Evolutionary conservation across 2,888 invertebrate genomes (phyloP), one percentile per base, ranked within the genome.

Genomic region (Phortica okadai): DNA sequence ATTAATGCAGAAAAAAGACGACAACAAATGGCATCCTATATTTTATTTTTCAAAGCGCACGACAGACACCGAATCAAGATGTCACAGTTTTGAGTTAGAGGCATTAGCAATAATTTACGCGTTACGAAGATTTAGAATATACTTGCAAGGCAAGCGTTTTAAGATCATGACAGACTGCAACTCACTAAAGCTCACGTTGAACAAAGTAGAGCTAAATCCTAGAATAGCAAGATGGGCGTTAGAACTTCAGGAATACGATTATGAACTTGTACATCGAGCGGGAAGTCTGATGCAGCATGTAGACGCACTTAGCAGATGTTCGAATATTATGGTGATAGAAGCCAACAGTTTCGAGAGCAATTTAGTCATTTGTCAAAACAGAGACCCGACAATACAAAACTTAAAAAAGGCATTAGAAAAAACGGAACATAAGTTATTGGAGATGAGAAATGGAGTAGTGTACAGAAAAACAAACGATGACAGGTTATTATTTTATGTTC

Each of bases 221-320:
- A n/a, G n/a, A n/a, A n/a, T n/a, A n/a, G n/a, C n/a, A n/a, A 77
- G 87, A 16, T 90, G 89, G 89, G 85, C 87, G 74, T 69, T 89
- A n/a, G 67, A 80, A n/a, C 79, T 89, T 0, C 82, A 89, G 67
- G 87, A 90, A 2, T 90, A 81, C 56, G 83, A 89, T 78, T 87
- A 86, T 54, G 76, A 44, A 5, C 77, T 90, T 14, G 82, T 87
- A 74, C 89, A 90, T 79, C 80, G 88, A 66, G 90, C 91, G 75
- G 92, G 87, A 0, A 10, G 44, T 0, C 78, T 77, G 21, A 89
- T 90, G 87, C 69, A 74, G 33, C 89, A 90, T 77, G 87, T 79
- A 0, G 90, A 90, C 79, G 88, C 88, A 0, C 59, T 90, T 6
- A 90, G 90, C 77, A 67, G 84, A 25, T 73, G 64, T 44, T 59